A percentile compares a stretch with the other conserved stretches of the same genome.
Evolutionary conservation across 2,797 vertebrate genomes (phyloP).

Genomic region (Coregonus sp.): DNA sequence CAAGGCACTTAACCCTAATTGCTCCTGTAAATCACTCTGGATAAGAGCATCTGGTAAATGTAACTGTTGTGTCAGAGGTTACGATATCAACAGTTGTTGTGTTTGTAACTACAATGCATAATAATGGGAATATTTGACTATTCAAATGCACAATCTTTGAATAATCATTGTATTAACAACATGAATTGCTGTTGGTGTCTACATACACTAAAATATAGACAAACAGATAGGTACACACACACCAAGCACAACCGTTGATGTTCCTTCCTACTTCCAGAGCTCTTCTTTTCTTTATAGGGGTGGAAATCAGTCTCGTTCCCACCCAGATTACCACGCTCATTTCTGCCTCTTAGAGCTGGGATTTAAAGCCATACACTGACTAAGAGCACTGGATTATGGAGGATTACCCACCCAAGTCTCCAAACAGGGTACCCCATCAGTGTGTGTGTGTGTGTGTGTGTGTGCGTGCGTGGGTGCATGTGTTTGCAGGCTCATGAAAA

Average conservation of each 20-base stretch:
- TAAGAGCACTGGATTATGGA: conserved; percentile 75
- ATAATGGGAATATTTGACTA: neutral
- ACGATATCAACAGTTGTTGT: too few species aligned
- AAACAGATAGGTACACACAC: neutral
- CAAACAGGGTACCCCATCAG: conserved; percentile 62
- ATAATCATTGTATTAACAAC: neutral
- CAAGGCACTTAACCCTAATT: too few species aligned
- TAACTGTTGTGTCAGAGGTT: neutral
- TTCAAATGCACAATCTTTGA: neutral
- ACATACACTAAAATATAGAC: neutral
- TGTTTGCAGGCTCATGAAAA: too few species aligned
- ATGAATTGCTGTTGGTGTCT: neutral
- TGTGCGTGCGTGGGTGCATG: conserved; percentile 30
- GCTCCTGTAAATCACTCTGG: too few species aligned
- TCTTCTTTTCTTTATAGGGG: conserved; percentile 32
- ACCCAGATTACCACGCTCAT: conserved; percentile 71
- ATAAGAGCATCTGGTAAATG: neutral
- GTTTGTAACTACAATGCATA: too few species aligned
- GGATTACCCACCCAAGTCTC: conserved; percentile 73
- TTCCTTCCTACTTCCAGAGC: neutral
- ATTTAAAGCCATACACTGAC: conserved; percentile 67
- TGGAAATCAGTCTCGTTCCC: conserved; percentile 64
- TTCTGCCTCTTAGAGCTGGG: conserved; percentile 65
- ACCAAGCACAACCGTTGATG: too few species aligned
- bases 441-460: conserved; percentile 36